Base-by-base conservation (phyloP, 2,888 invertebrate species). In the Cheilosia soror region DNA sequence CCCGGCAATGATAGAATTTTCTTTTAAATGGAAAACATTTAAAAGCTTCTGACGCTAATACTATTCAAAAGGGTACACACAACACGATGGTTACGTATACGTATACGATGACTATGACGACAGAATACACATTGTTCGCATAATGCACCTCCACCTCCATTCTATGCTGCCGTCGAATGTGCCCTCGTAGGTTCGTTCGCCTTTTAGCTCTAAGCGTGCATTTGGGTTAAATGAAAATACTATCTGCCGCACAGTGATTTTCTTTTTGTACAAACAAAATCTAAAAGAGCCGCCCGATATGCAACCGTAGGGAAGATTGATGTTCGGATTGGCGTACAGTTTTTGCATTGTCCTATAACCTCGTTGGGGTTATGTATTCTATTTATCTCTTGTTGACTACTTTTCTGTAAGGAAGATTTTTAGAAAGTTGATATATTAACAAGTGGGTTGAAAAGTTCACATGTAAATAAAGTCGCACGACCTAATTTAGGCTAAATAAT, bases 81-180 rank as follows among this genome's bases (percentile, higher is more conserved):
- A n/a, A 42, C 60, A 60, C 60, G 60, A 27, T 42, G 42, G 42
- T 20, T 40, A 53, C 47, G 47, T 6, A 33, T 40, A 53, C 47
- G 47, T 6, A 33, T 33, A 51, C 29, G 55, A 31, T 37, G 9
- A 33, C 7, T 9, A 37, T 7, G 37, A 60, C 42, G 27, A 27
- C n/a, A 27, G 27, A 40, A 60, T n/a, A 44, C 29, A 62, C 44
- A 62, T 62, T 62, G 58, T 62, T 62, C 44, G 62, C 62, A 62
- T 44, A 62, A 62, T 44, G 27, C 44, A 62, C 62, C 40, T 60
- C 29, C 29, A 15, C 62, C 25, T 11, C 9, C 15, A 29, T 44
- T 5, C 27, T 5, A 15, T n/a, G 29, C 15, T 20, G 29, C 42
- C 2, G 33, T 9, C 37, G 60, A n/a, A 15, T 44, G 9, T 9